These are phyloP conservation scores for Diaphora mendica DNA, from an alignment of 2,888 invertebrate species.

Conservation along the genomic window DNA sequence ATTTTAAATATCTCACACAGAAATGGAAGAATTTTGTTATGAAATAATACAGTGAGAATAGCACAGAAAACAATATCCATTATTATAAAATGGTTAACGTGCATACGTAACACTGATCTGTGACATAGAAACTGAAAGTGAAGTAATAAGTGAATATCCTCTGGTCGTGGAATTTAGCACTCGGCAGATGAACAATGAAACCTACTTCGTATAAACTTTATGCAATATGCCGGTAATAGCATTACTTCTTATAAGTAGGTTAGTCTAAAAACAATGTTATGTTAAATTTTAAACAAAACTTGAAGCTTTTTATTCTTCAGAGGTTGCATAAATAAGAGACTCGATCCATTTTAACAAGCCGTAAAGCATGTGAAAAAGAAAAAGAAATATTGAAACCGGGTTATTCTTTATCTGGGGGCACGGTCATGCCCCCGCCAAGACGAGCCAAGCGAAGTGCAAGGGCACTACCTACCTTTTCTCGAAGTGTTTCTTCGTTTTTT, in stretches of 20 bases:
- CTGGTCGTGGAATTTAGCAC: slow-evolving; percentile 17
- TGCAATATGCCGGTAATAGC: slow-evolving; percentile 15
- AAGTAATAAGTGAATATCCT: slow-evolving; percentile 5
- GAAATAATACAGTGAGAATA: background rate
- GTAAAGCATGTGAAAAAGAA: background rate
- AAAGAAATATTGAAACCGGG: background rate
- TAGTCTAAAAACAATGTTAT: background rate
- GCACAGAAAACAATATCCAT: background rate
- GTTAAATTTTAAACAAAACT: background rate
- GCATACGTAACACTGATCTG: background rate
- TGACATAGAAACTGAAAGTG: slow-evolving; percentile 13
- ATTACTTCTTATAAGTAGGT: background rate
- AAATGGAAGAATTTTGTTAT: background rate
- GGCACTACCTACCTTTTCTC: no score
- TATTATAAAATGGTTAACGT: background rate
- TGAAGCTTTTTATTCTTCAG: background rate
- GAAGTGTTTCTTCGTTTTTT: no score
- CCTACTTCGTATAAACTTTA: background rate
- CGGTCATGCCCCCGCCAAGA: no score
- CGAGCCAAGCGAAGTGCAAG: no score
- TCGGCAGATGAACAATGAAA: slow-evolving; percentile 17
- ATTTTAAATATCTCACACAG: no score
- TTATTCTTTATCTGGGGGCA: no score
- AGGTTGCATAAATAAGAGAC: background rate
- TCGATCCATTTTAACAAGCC: background rate